phyloP scores from a whole-genome alignment of 2,797 vertebrate species.

The Muscicapa comitata region DNA sequence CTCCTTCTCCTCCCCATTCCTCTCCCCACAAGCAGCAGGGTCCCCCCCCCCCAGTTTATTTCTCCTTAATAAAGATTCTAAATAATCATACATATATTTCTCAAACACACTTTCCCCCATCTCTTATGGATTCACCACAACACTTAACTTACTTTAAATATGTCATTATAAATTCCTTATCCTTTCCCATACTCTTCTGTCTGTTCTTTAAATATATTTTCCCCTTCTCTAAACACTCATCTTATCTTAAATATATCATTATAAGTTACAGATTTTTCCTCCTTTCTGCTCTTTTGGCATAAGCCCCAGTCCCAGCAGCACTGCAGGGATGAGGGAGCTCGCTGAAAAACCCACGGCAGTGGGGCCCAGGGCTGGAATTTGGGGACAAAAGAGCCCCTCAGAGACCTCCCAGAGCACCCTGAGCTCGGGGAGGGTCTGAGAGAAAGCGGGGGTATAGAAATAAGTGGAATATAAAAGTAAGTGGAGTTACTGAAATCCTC shows the following conservation, averaged over 20 bases:
- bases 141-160: too few relatives aligned
- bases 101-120: too few relatives aligned
- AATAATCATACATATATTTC: too few relatives aligned
- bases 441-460: not conserved
- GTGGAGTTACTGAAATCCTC: not conserved
- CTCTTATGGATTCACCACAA: too few relatives aligned
- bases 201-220: too few relatives aligned
- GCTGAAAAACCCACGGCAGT: not conserved
- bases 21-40: not conserved
- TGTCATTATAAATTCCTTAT: too few relatives aligned
- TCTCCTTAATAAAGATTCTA: too few relatives aligned
- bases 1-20: not conserved
- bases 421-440: not conserved
- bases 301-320: not conserved
- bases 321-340: not conserved
- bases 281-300: too few relatives aligned
- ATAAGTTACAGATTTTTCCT: too few relatives aligned
- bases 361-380: not conserved
- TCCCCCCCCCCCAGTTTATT: not conserved
- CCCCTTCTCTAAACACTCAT: too few relatives aligned
- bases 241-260: too few relatives aligned
- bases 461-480: not conserved
- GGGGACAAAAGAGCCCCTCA: rapidly evolving
- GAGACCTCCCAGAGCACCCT: not conserved
- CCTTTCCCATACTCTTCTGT: too few relatives aligned